These are phyloP conservation scores for Parazoanthus atlanticus DNA, from an alignment of 92 coral and sea anemone species.

Conservation along the genomic window DNA sequence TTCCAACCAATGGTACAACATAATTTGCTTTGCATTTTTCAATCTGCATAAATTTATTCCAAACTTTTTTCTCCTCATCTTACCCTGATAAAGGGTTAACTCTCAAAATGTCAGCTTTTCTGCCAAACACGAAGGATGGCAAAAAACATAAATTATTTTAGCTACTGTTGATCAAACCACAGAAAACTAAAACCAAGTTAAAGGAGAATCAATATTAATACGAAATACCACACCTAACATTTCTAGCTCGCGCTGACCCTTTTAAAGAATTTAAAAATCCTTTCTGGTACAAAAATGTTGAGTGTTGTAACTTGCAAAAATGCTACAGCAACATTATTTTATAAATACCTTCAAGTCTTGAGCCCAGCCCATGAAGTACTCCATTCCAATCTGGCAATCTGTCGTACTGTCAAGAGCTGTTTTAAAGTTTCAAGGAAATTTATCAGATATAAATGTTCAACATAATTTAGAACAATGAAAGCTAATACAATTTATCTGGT, in stretches of 20 bases:
- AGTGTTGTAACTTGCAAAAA: background rate
- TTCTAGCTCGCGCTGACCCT: too few species aligned
- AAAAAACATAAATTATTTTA: too few species aligned
- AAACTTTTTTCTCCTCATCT: too few species aligned
- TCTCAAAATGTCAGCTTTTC: background rate
- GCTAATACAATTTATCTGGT: background rate
- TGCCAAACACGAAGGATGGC: too few species aligned
- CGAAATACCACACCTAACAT: background rate
- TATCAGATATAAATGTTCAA: too few species aligned
- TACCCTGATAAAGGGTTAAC: too few species aligned
- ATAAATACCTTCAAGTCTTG: conserved; percentile 52
- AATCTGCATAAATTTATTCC: too few species aligned
- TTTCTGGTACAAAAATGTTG: too few species aligned
- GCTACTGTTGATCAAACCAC: background rate
- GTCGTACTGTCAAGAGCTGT: conserved; percentile 92
- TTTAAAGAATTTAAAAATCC: background rate
- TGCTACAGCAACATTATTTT: conserved; percentile 3
- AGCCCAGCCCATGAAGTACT: conserved; percentile 88
- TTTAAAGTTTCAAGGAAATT: background rate
- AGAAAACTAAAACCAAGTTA: background rate
- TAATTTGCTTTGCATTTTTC: too few species aligned
- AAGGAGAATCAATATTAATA: background rate
- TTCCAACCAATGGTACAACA: too few species aligned
- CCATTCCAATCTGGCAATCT: conserved; percentile 87
- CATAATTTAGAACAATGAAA: background rate